Evolutionary conservation across 2,888 invertebrate genomes (phyloP), one percentile per base, ranked within the genome.

Genomic region (Zelleria hepariella): DNA sequence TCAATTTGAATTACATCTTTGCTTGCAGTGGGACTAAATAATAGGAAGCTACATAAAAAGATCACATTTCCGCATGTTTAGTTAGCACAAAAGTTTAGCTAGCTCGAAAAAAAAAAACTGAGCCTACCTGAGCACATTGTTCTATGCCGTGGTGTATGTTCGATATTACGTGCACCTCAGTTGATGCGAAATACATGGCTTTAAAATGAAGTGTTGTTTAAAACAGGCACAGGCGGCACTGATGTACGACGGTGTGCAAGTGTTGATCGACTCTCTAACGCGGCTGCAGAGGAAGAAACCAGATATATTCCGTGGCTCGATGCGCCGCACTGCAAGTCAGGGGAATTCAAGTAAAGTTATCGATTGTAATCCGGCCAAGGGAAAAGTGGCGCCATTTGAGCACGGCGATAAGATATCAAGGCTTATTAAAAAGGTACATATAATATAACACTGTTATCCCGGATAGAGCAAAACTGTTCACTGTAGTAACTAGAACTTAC

Each of bases 231-330:
- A 97, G 82, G 96, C 97, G 0, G 98, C 98, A 0, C 90, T 98
- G 65, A 96, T 97, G 93, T 97, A 96, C 79, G 98, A 98, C 74
- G 95, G 96, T 0, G 95, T 97, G 7, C 94, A 94, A 72, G 96
- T 98, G 0, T 89, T 98, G 49, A 92, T 96, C 24, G 96, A 96
- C 73, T 94, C 96, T n/a, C 94, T 98, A 70, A 92, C 94, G 73
- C 94, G 95, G 72, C 91, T 97, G 67, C 79, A 95, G 59, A 91
- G 94, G 66, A 95, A 94, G 83, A 95, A 95, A 73, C 94, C 94
- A 2, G 95, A 96, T 67, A 89, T 93, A 61, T 92, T 95, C 73
- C 90, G 94, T 51, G 86, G 86, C 62, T 62, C 68, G 0, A 61
- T 68, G n/a, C 68, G 92, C 86, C 78, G 92, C 82, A 72, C 88